Conservation (phyloP, 2,113 vertebrate genomes). For the Hyperopisus bebe region DNA sequence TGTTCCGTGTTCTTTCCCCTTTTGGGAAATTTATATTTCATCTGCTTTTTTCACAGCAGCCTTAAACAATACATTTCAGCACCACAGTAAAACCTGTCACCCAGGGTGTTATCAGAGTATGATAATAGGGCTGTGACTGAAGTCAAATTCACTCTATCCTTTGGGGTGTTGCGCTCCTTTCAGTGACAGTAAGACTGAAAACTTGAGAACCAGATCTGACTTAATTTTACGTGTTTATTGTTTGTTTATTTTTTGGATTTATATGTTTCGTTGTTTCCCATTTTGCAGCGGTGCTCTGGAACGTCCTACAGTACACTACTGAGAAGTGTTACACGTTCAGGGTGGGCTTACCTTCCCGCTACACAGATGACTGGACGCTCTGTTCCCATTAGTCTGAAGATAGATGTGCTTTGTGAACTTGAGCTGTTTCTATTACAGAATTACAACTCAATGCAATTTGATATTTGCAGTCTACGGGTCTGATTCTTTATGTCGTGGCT, state of each 20-base stretch:
- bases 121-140: neutral
- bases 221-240: neutral
- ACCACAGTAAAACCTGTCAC: neutral
- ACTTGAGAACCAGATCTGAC: neutral
- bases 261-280: neutral
- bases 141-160: slow-evolving; percentile 14
- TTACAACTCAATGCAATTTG: neutral
- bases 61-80: neutral
- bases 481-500: neutral
- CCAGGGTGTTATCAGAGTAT: neutral
- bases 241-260: neutral
- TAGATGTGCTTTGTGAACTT: neutral
- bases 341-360: neutral
- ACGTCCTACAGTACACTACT: neutral
- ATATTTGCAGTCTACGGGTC: neutral
- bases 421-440: neutral
- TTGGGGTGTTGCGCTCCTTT: neutral
- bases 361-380: neutral
- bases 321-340: neutral
- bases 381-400: neutral
- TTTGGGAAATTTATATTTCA: neutral
- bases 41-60: neutral
- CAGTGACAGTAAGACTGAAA: neutral
- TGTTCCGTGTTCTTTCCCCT: neutral
- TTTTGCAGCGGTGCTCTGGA: neutral